Conservation (phyloP, 2,113 vertebrate species). For the Pygoscelis antarcticus region DNA sequence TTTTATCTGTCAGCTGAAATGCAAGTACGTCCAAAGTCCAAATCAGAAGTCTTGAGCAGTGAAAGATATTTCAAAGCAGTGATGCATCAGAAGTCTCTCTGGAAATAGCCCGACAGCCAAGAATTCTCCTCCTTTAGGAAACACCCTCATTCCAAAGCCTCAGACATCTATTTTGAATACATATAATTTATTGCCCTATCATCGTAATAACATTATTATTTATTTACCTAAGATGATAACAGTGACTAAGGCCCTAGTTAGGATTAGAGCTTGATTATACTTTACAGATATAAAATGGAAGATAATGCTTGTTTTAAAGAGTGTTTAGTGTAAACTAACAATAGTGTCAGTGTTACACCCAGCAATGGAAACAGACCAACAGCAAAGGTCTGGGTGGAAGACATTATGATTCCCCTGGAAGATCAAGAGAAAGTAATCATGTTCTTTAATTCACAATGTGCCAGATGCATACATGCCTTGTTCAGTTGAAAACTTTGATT, state of each 20-base stretch:
- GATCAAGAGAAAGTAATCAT: neutral
- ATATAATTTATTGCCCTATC: neutral
- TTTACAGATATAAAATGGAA: neutral
- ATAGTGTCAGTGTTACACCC: neutral
- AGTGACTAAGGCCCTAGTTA: neutral
- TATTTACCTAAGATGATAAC: neutral
- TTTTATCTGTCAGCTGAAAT: conserved; percentile 9
- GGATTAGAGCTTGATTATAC: neutral
- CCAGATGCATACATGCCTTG: neutral
- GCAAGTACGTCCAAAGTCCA: neutral
- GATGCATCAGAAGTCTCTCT: neutral
- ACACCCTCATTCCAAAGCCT: neutral
- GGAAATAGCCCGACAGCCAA: neutral
- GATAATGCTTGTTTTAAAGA: neutral
- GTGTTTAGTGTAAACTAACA: neutral
- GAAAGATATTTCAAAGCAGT: neutral
- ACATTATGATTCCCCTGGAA: neutral
- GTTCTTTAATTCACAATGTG: neutral
- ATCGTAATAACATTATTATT: neutral
- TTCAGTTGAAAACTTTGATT: neutral
- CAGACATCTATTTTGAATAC: neutral
- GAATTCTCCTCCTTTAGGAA: neutral
- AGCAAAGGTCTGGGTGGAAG: neutral
- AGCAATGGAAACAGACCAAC: neutral
- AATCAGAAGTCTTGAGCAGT: neutral